phyloP scores from a whole-genome alignment of 2,888 invertebrate species.

The Exephanes ischioxanthus region DNA sequence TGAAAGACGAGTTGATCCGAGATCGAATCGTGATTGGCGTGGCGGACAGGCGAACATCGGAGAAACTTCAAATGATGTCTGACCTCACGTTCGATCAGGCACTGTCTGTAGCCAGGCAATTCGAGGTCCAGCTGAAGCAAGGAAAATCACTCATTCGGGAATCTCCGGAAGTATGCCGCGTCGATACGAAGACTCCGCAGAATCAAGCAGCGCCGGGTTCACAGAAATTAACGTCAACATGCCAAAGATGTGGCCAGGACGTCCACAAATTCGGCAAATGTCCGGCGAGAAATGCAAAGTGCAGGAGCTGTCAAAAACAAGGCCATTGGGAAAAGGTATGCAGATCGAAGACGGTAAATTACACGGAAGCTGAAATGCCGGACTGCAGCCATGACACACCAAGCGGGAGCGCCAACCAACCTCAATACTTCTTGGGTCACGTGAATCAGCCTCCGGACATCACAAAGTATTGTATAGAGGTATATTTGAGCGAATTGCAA shows the following conservation, averaged over 20 bases:
- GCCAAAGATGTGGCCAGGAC: slow-evolving; percentile 39
- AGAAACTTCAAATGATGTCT: slow-evolving; percentile 68
- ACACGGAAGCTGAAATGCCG: too few relatives aligned
- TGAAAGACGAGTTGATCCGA: slow-evolving; percentile 72
- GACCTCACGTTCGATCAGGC: slow-evolving; percentile 68
- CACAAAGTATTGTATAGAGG: not conserved
- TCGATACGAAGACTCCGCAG: too few relatives aligned
- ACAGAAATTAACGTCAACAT: not conserved
- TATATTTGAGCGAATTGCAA: not conserved
- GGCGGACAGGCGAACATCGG: slow-evolving; percentile 66
- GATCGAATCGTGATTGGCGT: slow-evolving; percentile 75
- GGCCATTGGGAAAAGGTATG: slow-evolving; percentile 71
- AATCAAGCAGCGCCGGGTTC: not conserved
- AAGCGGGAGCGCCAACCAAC: not conserved
- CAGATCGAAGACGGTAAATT: not conserved
- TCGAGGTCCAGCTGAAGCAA: slow-evolving; percentile 63
- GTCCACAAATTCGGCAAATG: slow-evolving; percentile 38
- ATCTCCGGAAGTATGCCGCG: too few relatives aligned
- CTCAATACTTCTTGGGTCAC: not conserved
- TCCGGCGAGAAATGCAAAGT: slow-evolving; percentile 66
- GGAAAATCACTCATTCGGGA: not conserved
- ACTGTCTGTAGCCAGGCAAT: slow-evolving; percentile 65
- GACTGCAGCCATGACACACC: not conserved
- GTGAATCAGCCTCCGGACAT: not conserved
- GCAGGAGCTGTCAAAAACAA: slow-evolving; percentile 63